A percentile compares a stretch with the other conserved stretches of the same genome.
Conservation (phyloP, 2,113 vertebrate species). For the Tragelaphus scriptus region DNA sequence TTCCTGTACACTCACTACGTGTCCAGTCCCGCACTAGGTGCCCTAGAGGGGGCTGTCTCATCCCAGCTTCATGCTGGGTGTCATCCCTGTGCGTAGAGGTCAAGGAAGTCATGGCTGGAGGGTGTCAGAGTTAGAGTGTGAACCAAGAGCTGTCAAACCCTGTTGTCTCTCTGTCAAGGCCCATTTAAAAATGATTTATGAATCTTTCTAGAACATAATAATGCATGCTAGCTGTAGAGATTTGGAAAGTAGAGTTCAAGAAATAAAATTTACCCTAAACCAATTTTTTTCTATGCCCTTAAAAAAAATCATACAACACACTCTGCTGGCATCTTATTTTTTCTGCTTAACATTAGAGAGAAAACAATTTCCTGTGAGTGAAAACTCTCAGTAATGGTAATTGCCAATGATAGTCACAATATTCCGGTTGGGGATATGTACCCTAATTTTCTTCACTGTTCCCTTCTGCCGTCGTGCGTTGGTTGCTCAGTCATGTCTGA, state of each 20-base stretch:
- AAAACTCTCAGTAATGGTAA: background rate
- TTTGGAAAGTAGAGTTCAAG: background rate
- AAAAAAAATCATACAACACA: background rate
- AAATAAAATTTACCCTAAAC: background rate
- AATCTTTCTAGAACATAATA: background rate
- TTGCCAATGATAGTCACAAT: background rate
- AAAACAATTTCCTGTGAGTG: background rate
- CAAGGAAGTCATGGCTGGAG: background rate
- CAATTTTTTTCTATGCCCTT: background rate
- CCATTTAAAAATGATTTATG: background rate
- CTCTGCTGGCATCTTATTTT: background rate
- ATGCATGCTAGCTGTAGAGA: background rate
- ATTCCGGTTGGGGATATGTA: fast-evolving
- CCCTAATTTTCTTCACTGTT: background rate
- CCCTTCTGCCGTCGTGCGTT: background rate
- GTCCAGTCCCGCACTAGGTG: background rate
- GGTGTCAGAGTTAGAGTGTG: background rate
- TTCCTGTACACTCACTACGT: background rate
- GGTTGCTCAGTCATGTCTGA: background rate
- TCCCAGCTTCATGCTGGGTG: background rate
- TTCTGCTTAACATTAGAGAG: background rate
- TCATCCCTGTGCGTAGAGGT: background rate
- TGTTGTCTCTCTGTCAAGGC: background rate
- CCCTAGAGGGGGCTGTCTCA: background rate
- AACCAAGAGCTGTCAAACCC: background rate